phyloP scores from a whole-genome alignment of 2,888 invertebrate species.

The Dichetophora obliterata region DNA sequence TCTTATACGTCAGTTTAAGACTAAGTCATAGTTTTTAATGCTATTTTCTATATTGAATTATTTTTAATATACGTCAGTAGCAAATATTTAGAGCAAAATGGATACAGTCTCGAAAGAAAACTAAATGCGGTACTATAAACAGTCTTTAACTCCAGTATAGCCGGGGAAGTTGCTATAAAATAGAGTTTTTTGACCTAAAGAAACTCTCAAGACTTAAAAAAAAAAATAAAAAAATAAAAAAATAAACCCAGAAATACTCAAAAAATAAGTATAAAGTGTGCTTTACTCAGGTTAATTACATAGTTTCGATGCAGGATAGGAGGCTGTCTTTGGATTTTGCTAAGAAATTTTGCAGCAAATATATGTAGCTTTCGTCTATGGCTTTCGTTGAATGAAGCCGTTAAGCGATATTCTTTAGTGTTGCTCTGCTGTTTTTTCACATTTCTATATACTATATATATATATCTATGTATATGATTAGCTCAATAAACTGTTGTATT shows the following conservation, averaged over 20 bases:
- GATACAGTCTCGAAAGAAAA: neutral
- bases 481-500: constrained; percentile 50
- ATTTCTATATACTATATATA: no score
- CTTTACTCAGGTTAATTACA: neutral
- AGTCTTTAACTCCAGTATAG: constrained; percentile 65
- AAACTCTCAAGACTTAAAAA: constrained; percentile 36
- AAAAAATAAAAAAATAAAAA: neutral
- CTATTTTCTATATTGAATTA: constrained; percentile 43
- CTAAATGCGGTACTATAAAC: constrained; percentile 43
- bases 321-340: neutral
- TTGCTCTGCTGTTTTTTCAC: constrained; percentile 23
- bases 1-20: constrained; percentile 9
- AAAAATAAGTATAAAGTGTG: neutral
- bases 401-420: constrained; percentile 10
- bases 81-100: neutral
- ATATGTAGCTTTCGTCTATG: neutral
- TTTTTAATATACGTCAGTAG: constrained; percentile 51
- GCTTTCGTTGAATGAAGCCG: neutral
- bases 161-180: constrained; percentile 70
- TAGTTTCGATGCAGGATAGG: neutral
- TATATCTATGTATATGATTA: constrained; percentile 36
- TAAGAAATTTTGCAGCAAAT: neutral
- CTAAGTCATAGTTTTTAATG: constrained; percentile 14
- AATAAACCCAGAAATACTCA: neutral
- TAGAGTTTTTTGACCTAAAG: constrained; percentile 55